A percentile compares a stretch with the other conserved stretches of the same genome.
Conservation (phyloP, 2,797 vertebrate genomes). For the Siniperca obscura region DNA sequence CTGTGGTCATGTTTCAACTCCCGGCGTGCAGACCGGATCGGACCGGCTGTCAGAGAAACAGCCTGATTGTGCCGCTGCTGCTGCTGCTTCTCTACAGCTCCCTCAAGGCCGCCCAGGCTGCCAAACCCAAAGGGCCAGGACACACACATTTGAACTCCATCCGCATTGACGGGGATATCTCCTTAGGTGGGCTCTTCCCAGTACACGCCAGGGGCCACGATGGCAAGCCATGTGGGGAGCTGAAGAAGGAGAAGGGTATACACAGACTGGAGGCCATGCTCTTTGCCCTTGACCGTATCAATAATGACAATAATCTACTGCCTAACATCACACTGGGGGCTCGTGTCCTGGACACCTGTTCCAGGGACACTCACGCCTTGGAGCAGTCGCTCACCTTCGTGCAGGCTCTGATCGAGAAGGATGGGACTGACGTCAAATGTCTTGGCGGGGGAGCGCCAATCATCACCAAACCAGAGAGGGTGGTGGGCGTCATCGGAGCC, state of each 20-base stretch:
- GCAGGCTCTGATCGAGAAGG: conserved; percentile 97
- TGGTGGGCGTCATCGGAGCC: conserved; percentile 96
- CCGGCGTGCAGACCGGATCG: conserved; percentile 55
- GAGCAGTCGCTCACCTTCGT: conserved; percentile 99
- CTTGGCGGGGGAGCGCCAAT: conserved; percentile 94
- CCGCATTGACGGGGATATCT: conserved; percentile 97
- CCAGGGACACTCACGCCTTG: conserved; percentile 96
- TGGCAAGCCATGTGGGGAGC: conserved; percentile 95
- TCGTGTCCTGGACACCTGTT: conserved; percentile 97
- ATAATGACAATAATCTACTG: conserved; percentile 96
- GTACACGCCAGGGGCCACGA: conserved; percentile 94
- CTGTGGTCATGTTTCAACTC: conserved; percentile 78
- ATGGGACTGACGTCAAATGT: conserved; percentile 95
- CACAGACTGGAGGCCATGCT: conserved; percentile 99
- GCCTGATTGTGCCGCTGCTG: conserved; percentile 64
- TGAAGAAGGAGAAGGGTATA: conserved; percentile 98
- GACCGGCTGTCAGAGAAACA: conserved; percentile 53
- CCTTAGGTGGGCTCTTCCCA: conserved; percentile 96
- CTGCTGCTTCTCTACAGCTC: conserved; percentile 79
- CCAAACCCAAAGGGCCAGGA: conserved; percentile 90
- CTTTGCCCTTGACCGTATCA: conserved; percentile 97
- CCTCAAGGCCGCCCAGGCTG: conserved; percentile 81
- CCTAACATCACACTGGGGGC: conserved; percentile 98
- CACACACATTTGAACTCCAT: conserved; percentile 98
- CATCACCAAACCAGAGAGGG: conserved; percentile 96